Percentiles rank a stretch among this genome's conserved stretches.
Conservation (phyloP, 2,113 vertebrate genomes). For the Aramus guarauna region DNA sequence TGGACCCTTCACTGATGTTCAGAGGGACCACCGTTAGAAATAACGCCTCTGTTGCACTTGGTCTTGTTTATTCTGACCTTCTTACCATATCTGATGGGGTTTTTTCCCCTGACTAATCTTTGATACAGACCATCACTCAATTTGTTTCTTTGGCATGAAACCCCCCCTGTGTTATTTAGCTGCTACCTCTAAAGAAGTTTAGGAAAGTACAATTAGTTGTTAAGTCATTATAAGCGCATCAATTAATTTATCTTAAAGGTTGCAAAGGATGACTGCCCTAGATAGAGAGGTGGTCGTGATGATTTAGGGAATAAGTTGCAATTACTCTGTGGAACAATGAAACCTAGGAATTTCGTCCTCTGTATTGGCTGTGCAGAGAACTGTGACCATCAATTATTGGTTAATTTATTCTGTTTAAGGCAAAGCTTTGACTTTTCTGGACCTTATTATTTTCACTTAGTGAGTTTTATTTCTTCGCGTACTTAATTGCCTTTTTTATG, state of each 20-base stretch:
- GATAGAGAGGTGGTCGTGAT: not conserved
- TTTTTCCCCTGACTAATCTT: fast-evolving
- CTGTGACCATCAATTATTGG: not conserved
- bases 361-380: not conserved
- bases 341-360: not conserved
- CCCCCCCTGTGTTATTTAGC: fast-evolving
- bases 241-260: not conserved
- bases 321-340: not conserved
- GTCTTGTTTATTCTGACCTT: not conserved
- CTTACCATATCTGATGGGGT: not conserved
- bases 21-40: not conserved
- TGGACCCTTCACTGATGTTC: not conserved
- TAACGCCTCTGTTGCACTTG: fast-evolving
- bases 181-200: not conserved
- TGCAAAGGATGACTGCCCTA: not conserved
- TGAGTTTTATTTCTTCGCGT: not conserved
- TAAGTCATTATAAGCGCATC: not conserved
- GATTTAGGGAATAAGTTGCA: not conserved
- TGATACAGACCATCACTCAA: not conserved
- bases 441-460: not conserved
- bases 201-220: not conserved
- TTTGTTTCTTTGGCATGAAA: not conserved
- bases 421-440: not conserved
- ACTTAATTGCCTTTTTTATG: not conserved
- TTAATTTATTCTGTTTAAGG: not conserved